These are phyloP conservation scores for Lordiphosa clarofinis DNA, from an alignment of 1,140 invertebrate species.

Conservation along the genomic window DNA sequence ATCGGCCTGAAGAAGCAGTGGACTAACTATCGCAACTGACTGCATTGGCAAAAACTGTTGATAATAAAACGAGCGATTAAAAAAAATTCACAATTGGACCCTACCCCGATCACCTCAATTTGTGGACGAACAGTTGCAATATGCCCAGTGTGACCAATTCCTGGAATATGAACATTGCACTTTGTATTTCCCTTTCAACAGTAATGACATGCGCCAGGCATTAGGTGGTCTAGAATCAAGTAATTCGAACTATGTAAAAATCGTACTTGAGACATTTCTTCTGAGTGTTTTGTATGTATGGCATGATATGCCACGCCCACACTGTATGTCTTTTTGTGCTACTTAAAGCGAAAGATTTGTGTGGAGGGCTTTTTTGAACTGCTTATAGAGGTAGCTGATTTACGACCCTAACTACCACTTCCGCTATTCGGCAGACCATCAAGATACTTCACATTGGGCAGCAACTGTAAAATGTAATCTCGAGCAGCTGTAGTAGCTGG, in stretches of 20 bases:
- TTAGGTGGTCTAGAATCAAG: too few species aligned
- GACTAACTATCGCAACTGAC: slow-evolving; percentile 14
- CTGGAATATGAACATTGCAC: too few species aligned
- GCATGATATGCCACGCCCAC: too few species aligned
- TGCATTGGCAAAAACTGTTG: slow-evolving; percentile 32
- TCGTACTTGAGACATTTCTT: too few species aligned
- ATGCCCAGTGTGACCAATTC: too few species aligned
- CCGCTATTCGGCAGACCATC: slow-evolving; percentile 38
- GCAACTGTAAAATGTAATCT: slow-evolving; percentile 57
- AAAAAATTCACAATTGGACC: slow-evolving; percentile 35
- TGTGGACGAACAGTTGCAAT: slow-evolving; percentile 58
- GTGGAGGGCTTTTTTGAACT: slow-evolving; percentile 43
- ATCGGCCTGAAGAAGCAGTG: slow-evolving; percentile 45
- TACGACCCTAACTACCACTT: slow-evolving; percentile 7
- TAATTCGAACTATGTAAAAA: too few species aligned
- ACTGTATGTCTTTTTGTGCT: slow-evolving; percentile 28
- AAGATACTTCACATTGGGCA: slow-evolving; percentile 58
- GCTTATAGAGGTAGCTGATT: slow-evolving; percentile 42
- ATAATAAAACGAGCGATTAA: slow-evolving; percentile 46
- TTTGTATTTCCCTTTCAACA: too few species aligned
- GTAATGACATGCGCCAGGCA: too few species aligned
- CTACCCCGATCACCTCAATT: slow-evolving; percentile 34
- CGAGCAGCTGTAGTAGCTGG: slow-evolving; percentile 6
- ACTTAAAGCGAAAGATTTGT: slow-evolving; percentile 57
- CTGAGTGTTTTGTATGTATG: too few species aligned